These are phyloP conservation scores for Phragmatobia fuliginosa DNA, from an alignment of 2,888 invertebrate species.

Conservation along the genomic window DNA sequence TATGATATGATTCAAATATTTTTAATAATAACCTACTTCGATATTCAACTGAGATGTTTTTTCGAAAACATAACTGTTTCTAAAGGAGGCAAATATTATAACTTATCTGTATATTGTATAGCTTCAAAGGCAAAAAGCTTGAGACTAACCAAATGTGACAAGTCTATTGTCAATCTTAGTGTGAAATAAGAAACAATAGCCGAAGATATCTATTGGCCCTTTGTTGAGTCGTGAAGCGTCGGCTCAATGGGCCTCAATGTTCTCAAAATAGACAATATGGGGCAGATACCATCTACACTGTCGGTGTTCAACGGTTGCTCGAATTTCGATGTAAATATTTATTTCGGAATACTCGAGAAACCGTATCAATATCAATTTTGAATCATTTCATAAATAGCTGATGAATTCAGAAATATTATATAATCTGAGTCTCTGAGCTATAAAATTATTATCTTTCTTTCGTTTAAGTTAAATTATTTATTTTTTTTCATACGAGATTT, in stretches of 20 bases:
- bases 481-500: too few species aligned
- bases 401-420: background rate
- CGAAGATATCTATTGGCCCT: slow-evolving; percentile 30
- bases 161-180: slow-evolving; percentile 5
- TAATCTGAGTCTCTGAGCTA: too few species aligned
- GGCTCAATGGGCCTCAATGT: slow-evolving; percentile 33
- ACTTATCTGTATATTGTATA: background rate
- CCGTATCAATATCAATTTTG: background rate
- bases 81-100: background rate
- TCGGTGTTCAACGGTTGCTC: slow-evolving; percentile 28
- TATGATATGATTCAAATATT: too few species aligned
- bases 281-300: slow-evolving; percentile 38
- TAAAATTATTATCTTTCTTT: too few species aligned
- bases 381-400: background rate
- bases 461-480: too few species aligned
- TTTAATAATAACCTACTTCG: too few species aligned
- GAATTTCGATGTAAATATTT: slow-evolving; percentile 2
- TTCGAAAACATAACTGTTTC: background rate
- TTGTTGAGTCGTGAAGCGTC: slow-evolving; percentile 37
- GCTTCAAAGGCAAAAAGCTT: slow-evolving; percentile 1
- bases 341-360: background rate
- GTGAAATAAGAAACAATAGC: slow-evolving; percentile 36
- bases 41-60: background rate
- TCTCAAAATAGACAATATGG: slow-evolving; percentile 43
- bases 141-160: slow-evolving; percentile 9